Base-by-base conservation (phyloP, 2,113 vertebrate genomes). In the Choloepus hoffmanni region DNA sequence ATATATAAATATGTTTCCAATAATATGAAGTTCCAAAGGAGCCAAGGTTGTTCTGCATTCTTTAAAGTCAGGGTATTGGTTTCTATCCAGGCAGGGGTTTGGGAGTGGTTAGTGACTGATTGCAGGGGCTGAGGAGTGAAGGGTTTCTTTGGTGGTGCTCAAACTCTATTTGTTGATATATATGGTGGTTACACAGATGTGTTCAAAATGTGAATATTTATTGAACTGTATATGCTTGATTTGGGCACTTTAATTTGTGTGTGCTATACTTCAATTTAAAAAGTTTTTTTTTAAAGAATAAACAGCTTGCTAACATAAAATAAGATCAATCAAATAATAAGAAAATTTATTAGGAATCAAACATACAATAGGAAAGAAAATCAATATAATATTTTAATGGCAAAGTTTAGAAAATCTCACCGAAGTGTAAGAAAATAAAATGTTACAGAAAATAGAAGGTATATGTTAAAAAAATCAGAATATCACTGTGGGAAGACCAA, bases 331-430 rank as follows among this genome's bases (percentile, higher is more conserved):
- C 16, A 81, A 85, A 74, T 67, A 86, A 53, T 82, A 62, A 86
- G 45, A 40, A 70, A 87, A 60, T 15, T 55, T 94, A 7, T 92
- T 92, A 9, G 36, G 26, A 83, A 65, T 30, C 90, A 33, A 83
- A 65, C 48, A 86, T 23, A 63, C 50, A 73, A 92, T 40, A 67
- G 4, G 9, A 67, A 83, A 92, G 36, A 72, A 82, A 90, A 79
- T 78, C 72, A 95, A 50, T 24, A 83, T 45, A 90, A 67, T 11
- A 73, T 77, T 87, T 90, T 92, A 63, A 68, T 87, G 58, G 55
- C 72, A 58, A 77, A 86, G 16, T 87, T 78, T 28, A 84, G 36
- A 85, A 89, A 81, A 58, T 55, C 50, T 53, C 40, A 78, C 77
- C 79, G 78, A 77, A 68, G 2, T 67, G n/a, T 68, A 60, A 91